Evolutionary conservation across 2,113 vertebrate genomes (phyloP).

Genomic region (Pseudopodoces humilis): DNA sequence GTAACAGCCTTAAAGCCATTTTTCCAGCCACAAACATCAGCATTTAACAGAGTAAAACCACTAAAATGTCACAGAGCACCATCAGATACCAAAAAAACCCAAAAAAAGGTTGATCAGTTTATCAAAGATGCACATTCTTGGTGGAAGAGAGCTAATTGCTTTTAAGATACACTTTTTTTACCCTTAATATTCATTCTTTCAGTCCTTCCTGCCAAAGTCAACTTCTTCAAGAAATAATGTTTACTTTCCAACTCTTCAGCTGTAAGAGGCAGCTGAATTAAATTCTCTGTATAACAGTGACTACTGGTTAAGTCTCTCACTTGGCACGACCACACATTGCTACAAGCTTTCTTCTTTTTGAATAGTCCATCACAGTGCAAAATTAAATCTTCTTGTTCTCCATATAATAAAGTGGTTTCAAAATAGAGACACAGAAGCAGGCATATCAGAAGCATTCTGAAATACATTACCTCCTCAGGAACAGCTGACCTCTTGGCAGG

Average conservation of each 20-base stretch:
- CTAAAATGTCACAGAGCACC: background rate
- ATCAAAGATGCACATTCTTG: background rate
- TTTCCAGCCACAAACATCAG: background rate
- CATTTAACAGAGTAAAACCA: background rate
- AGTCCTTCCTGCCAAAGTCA: background rate
- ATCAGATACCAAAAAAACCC: background rate
- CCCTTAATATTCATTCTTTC: background rate
- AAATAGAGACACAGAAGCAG: background rate
- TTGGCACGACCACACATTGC: background rate
- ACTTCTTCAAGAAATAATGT: background rate
- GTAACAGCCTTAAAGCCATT: background rate
- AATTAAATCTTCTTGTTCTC: background rate
- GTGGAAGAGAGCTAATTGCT: background rate
- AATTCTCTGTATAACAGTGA: background rate
- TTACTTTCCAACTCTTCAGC: background rate
- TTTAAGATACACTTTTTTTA: background rate
- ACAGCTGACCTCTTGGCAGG: conserved; percentile 86
- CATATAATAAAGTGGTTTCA: background rate
- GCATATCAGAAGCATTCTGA: background rate
- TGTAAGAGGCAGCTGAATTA: background rate
- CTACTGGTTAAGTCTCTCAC: background rate
- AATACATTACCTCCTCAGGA: conserved; percentile 84
- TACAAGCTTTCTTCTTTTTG: background rate
- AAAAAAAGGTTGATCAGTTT: background rate
- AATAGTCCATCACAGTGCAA: background rate